Percentiles rank a stretch among this genome's conserved stretches.
phyloP scores from a whole-genome alignment of 2,888 invertebrate genomes.

The Arge pagana region DNA sequence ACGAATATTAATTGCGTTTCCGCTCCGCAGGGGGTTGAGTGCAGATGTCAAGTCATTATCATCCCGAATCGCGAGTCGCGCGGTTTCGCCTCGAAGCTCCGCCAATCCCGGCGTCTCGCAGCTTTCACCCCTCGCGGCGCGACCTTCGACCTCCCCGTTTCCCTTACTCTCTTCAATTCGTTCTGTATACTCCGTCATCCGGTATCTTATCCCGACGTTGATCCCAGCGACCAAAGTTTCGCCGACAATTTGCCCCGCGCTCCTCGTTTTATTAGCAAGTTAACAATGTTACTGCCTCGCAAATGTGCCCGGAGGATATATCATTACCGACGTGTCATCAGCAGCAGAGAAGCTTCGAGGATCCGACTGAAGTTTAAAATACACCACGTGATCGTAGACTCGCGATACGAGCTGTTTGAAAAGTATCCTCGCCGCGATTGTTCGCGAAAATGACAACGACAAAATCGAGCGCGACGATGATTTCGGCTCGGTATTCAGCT shows the following conservation, averaged over 20 bases:
- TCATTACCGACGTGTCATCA: conserved; percentile 56
- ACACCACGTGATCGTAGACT: too few species aligned
- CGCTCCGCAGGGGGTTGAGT: conserved; percentile 46
- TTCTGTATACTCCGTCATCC: conserved; percentile 24
- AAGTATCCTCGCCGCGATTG: too few species aligned
- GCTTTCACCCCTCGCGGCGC: conserved; percentile 4
- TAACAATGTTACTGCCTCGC: conserved; percentile 56
- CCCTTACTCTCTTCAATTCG: conserved; percentile 7
- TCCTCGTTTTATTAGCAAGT: conserved; percentile 51
- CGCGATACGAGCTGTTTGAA: too few species aligned
- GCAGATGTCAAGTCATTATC: conserved; percentile 59
- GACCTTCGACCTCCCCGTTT: conserved; percentile 39
- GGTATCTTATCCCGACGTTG: conserved; percentile 24
- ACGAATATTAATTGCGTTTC: conserved; percentile 57
- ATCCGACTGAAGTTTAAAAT: too few species aligned
- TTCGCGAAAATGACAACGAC: too few species aligned
- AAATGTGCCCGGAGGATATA: conserved; percentile 45
- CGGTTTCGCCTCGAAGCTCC: neutral
- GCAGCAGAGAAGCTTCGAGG: conserved; percentile 43
- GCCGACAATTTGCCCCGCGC: neutral
- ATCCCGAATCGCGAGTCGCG: conserved; percentile 40
- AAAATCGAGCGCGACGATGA: too few species aligned
- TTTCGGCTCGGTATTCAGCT: too few species aligned
- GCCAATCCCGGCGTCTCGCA: neutral
- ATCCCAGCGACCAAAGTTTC: conserved; percentile 24